Base-by-base conservation (phyloP, 2,888 invertebrate species). In the Dynastes tityus region DNA sequence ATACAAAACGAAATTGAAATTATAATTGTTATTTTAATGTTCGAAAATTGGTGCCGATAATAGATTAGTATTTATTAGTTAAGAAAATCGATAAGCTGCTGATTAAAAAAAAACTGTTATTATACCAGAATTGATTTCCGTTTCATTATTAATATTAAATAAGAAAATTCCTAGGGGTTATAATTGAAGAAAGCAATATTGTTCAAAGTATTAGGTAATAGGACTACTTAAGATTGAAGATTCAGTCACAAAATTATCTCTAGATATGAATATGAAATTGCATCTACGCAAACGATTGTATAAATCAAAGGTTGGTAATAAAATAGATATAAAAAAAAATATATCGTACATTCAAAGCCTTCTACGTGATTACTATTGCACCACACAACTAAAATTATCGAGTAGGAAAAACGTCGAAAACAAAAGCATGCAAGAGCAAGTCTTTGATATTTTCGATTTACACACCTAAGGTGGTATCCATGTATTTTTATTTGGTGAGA, bases 401-500 rank as follows among this genome's bases (percentile, higher is more conserved):
- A 45, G 32, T 40, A 22, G 22, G 40, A n/a, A 76, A 77, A 65
- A 64, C 45, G 27, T 45, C 37, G 13, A 78, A 55, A 65, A 78
- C 73, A 65, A 78, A 76, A 78, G 78, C 78, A 78, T 78, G 78
- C 78, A 78, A 55, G 63, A 51, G 53, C 68, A 77, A 71, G 65
- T 55, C 40, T 74, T 55, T 55, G 55, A 8, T 55, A 45, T 55
- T 55, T 22, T 73, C 32, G 13, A 74, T 78, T 78, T 78, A 78
- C 78, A 73, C 78, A 78, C 78, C 78, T 78, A 78, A 63, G 63
- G 73, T 63, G 73, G 58, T 65, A 71, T 78, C 78, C 78, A 78
- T 78, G 73, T 45, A 63, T 61, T 73, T 61, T 65, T 68, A 65
- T 49, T 55, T 55, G 58, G 68, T 58, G 45, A 45, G 45, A 45